A percentile compares a stretch with the other conserved stretches of the same genome.
Conservation (phyloP, 2,888 invertebrate species). For the Brachylomia viminalis region DNA sequence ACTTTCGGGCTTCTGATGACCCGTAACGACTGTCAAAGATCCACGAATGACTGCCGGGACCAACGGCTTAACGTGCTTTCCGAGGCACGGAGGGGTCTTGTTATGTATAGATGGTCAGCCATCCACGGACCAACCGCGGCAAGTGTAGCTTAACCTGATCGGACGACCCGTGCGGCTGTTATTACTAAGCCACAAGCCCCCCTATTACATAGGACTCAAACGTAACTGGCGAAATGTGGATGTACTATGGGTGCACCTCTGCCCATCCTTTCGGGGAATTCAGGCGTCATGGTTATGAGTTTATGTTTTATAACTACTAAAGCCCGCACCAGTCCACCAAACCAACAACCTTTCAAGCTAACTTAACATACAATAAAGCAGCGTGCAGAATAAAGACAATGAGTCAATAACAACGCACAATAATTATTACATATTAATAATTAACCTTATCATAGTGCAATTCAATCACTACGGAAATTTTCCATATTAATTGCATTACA, state of each 20-base stretch:
- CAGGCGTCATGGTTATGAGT: no score
- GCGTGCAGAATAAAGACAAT: constrained; percentile 64
- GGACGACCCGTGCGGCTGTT: no score
- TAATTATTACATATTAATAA: constrained; percentile 72
- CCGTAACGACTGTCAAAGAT: no score
- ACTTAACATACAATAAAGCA: constrained; percentile 45
- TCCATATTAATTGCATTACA: constrained; percentile 64
- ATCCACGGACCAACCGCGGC: no score
- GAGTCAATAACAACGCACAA: constrained; percentile 68
- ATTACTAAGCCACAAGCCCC: no score
- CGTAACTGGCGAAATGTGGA: background rate
- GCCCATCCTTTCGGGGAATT: background rate
- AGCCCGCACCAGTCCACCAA: background rate
- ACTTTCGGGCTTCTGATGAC: no score
- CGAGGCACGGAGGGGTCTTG: no score
- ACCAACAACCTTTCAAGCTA: background rate
- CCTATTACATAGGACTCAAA: no score
- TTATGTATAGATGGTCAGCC: no score
- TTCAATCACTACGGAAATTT: constrained; percentile 74
- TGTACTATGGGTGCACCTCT: background rate
- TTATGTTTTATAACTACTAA: background rate
- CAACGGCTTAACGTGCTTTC: no score
- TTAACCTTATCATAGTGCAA: constrained; percentile 72
- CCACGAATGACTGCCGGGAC: no score
- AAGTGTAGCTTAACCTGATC: no score